A percentile compares a stretch with the other conserved stretches of the same genome.
Evolutionary conservation across 2,888 invertebrate species (phyloP).

Genomic region (Melanostoma scalare): DNA sequence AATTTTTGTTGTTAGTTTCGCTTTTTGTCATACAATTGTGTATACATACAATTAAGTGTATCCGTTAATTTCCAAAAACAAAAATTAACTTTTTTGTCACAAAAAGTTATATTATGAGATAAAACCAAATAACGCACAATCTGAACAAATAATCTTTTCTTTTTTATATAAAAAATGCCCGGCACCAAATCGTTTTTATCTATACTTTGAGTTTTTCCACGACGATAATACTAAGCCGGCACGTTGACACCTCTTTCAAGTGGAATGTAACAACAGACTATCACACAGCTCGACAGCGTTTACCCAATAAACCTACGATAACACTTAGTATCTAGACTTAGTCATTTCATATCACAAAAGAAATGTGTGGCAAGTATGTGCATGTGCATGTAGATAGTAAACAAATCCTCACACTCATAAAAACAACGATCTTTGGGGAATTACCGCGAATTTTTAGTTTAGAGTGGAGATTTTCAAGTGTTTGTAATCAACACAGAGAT

Average conservation of each 20-base stretch:
- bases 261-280: slow-evolving; percentile 43
- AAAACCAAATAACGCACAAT: too few species aligned
- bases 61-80: too few species aligned
- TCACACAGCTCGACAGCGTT: slow-evolving; percentile 19
- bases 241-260: slow-evolving; percentile 30
- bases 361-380: slow-evolving; percentile 21
- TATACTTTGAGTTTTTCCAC: background rate
- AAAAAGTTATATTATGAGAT: too few species aligned
- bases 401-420: slow-evolving; percentile 18
- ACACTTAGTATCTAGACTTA: slow-evolving; percentile 30
- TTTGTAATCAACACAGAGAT: slow-evolving; percentile 22
- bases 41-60: too few species aligned
- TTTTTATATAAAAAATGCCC: background rate
- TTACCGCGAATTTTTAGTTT: slow-evolving; percentile 50
- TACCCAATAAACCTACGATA: slow-evolving; percentile 56
- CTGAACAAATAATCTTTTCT: background rate
- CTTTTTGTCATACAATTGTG: too few species aligned
- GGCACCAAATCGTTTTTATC: slow-evolving; percentile 11
- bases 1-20: too few species aligned
- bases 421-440: slow-evolving; percentile 55
- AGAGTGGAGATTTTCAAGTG: slow-evolving; percentile 24
- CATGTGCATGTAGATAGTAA: background rate
- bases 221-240: background rate
- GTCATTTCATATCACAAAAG: slow-evolving; percentile 46
- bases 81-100: too few species aligned